Conservation (phyloP, 2,888 invertebrate genomes). For the Eupithecia subfuscata region DNA sequence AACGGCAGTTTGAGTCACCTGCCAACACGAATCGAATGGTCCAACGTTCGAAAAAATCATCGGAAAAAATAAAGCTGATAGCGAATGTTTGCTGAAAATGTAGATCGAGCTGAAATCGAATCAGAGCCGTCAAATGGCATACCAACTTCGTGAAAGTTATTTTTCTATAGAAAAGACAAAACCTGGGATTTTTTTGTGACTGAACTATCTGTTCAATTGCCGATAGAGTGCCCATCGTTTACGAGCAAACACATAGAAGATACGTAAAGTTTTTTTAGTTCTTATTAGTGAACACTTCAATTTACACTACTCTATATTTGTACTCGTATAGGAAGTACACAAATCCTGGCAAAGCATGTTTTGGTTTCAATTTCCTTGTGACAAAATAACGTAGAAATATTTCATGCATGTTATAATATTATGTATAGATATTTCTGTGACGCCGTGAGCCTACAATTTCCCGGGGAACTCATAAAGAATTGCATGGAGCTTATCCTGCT, state of each 20-base stretch:
- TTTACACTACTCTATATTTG: not conserved
- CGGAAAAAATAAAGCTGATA: slow-evolving; percentile 31
- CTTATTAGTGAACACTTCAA: slow-evolving; percentile 9
- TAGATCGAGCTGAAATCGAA: slow-evolving; percentile 26
- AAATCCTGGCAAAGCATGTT: not conserved
- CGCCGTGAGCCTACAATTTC: slow-evolving; percentile 37
- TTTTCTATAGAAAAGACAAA: not conserved
- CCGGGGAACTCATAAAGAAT: slow-evolving; percentile 61
- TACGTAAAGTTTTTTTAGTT: not conserved
- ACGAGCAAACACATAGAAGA: not conserved
- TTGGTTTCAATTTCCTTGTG: not conserved
- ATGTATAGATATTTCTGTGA: slow-evolving; percentile 29
- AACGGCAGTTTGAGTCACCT: slow-evolving; percentile 23
- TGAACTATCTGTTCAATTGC: too few species aligned
- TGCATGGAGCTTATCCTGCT: slow-evolving; percentile 53
- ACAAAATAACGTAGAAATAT: not conserved
- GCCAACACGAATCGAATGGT: slow-evolving; percentile 25
- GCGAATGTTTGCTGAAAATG: slow-evolving; percentile 26
- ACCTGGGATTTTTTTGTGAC: not conserved
- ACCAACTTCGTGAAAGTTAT: not conserved
- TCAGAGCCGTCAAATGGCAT: slow-evolving; percentile 23
- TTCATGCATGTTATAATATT: slow-evolving; percentile 36
- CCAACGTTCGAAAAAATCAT: slow-evolving; percentile 16
- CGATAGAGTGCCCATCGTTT: not conserved
- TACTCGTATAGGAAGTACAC: not conserved